Percentiles rank a stretch among this genome's conserved stretches.
These are phyloP conservation scores for Muscidifurax raptorellus DNA, from an alignment of 1,140 invertebrate species.

Conservation along the genomic window DNA sequence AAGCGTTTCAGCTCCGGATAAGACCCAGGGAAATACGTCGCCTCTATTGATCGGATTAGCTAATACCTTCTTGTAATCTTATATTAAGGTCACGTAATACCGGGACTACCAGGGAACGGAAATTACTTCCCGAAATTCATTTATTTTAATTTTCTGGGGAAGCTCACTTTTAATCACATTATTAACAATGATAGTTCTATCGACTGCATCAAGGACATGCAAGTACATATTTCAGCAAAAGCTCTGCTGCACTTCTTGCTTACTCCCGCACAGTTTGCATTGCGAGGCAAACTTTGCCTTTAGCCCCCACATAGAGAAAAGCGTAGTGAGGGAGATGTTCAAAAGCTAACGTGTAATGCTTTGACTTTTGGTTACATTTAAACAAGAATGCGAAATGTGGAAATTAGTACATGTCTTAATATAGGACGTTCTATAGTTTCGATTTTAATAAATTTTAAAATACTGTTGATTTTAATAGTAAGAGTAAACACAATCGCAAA, in stretches of 20 bases:
- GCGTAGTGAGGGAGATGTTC: neutral
- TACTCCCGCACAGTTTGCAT: neutral
- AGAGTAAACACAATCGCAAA: no score
- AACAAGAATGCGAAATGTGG: no score
- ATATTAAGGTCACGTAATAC: conserved; percentile 7
- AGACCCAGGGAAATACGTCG: conserved; percentile 1
- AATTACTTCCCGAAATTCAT: neutral
- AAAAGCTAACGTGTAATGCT: neutral
- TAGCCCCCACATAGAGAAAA: neutral
- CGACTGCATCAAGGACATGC: no score
- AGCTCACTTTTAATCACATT: neutral
- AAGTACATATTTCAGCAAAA: neutral
- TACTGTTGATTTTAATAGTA: no score
- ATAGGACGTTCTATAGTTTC: no score
- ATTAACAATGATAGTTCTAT: no score
- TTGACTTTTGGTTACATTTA: no score
- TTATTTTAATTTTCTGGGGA: neutral
- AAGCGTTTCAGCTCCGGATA: neutral
- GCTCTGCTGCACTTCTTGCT: no score
- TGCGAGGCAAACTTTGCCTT: neutral
- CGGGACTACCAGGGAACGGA: neutral
- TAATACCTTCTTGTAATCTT: conserved; percentile 22
- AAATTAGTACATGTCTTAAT: no score
- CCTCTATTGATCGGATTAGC: conserved; percentile 13
- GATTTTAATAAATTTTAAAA: no score